Conservation (phyloP, 2,797 vertebrate species). For the Myotis daubentonii region DNA sequence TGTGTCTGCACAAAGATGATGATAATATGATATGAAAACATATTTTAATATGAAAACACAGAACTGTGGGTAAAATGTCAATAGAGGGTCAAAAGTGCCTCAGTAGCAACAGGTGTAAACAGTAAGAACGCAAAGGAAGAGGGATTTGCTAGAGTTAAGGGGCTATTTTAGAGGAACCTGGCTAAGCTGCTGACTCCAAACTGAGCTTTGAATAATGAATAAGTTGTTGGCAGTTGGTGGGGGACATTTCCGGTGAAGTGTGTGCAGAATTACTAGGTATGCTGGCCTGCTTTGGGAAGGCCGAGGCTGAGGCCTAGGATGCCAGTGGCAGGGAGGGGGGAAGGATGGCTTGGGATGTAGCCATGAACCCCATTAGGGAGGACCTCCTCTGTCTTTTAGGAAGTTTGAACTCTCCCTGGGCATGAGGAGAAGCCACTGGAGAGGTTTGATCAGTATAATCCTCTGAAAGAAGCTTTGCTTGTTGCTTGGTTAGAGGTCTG, state of each 20-base stretch:
- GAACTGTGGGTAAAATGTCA: not conserved
- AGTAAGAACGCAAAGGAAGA: not conserved
- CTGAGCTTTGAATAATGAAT: not conserved
- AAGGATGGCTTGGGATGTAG: not conserved
- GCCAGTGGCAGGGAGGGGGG: too few species aligned
- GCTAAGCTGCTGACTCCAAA: not conserved
- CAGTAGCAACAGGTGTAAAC: not conserved
- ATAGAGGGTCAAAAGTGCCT: not conserved
- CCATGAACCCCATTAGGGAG: not conserved
- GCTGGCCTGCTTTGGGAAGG: not conserved
- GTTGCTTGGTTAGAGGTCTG: not conserved
- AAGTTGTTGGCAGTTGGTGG: not conserved
- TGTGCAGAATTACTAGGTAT: not conserved
- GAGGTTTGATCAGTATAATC: not conserved
- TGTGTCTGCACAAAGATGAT: not conserved
- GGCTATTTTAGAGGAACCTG: not conserved
- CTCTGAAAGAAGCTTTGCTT: not conserved
- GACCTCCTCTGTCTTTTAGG: not conserved
- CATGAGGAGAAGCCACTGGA: not conserved
- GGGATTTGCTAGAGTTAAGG: not conserved
- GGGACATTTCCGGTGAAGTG: not conserved
- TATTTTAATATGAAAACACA: slow-evolving; percentile 10
- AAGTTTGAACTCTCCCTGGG: not conserved
- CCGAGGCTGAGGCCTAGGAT: not conserved
- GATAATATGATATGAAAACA: not conserved